Evolutionary conservation across 2,113 vertebrate species (phyloP).

Genomic region (Dryoscopus gambensis): DNA sequence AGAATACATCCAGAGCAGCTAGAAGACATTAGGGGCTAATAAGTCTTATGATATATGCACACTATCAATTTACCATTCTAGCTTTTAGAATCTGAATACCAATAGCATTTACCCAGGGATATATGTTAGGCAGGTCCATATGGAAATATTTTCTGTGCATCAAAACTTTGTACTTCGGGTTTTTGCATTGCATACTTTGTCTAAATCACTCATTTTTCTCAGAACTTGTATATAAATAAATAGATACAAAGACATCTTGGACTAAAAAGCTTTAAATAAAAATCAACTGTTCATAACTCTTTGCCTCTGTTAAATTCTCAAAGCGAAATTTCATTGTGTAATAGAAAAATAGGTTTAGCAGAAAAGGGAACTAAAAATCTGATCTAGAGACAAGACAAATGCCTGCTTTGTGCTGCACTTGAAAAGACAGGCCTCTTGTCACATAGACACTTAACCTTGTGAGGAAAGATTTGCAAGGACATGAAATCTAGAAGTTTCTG

Average conservation of each 20-base stretch:
- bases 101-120: neutral
- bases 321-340: neutral
- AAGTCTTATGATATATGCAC: conserved; percentile 15
- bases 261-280: neutral
- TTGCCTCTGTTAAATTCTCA: neutral
- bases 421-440: neutral
- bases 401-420: neutral
- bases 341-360: neutral
- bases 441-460: neutral
- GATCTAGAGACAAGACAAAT: neutral
- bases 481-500: neutral
- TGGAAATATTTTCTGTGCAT: conserved; percentile 9
- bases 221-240: neutral
- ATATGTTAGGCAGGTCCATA: neutral
- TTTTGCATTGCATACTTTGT: neutral
- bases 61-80: conserved; percentile 13
- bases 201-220: neutral
- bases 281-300: neutral
- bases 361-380: neutral
- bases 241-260: neutral
- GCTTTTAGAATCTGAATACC: conserved; percentile 1
- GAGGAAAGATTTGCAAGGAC: neutral
- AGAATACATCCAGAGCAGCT: neutral
- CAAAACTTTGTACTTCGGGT: neutral
- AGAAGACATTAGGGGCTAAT: neutral